These are phyloP conservation scores for Cydia splendana DNA, from an alignment of 1,140 invertebrate genomes.

Conservation along the genomic window DNA sequence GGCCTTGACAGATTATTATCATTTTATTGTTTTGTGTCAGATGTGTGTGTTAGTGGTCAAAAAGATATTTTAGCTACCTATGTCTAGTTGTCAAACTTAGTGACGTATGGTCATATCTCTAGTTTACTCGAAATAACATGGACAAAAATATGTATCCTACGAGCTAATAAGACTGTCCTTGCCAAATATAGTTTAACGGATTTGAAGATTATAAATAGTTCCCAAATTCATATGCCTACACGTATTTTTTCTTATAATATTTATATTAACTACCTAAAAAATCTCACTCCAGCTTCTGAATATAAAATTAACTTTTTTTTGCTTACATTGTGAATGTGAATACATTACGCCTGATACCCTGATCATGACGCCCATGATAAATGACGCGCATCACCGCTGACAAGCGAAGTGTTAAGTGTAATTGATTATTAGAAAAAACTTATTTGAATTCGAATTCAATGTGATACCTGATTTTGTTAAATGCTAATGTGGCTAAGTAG, in stretches of 20 bases:
- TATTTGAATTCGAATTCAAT: conserved; percentile 43
- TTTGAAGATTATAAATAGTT: no score
- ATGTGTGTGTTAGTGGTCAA: no score
- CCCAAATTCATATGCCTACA: not conserved
- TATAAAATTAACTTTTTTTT: conserved; percentile 36
- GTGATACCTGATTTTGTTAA: conserved; percentile 24
- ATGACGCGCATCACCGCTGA: conserved; percentile 42
- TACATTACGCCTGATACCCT: conserved; percentile 41
- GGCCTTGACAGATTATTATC: no score
- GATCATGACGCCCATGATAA: conserved; percentile 49
- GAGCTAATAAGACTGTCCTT: no score
- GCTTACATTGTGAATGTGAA: conserved; percentile 38
- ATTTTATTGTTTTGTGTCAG: no score
- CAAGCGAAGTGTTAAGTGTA: conserved; percentile 50
- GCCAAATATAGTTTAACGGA: no score
- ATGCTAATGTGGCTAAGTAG: conserved; percentile 4
- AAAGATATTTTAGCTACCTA: no score
- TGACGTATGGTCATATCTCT: no score
- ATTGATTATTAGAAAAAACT: conserved; percentile 50
- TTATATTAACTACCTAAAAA: conserved; percentile 34
- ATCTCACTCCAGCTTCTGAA: conserved; percentile 40
- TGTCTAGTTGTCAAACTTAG: no score
- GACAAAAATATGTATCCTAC: no score
- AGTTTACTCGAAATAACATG: no score
- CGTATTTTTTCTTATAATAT: not conserved